A percentile compares a stretch with the other conserved stretches of the same genome.
Conservation (phyloP, 2,888 invertebrate species). For the Branchellion lobata region DNA sequence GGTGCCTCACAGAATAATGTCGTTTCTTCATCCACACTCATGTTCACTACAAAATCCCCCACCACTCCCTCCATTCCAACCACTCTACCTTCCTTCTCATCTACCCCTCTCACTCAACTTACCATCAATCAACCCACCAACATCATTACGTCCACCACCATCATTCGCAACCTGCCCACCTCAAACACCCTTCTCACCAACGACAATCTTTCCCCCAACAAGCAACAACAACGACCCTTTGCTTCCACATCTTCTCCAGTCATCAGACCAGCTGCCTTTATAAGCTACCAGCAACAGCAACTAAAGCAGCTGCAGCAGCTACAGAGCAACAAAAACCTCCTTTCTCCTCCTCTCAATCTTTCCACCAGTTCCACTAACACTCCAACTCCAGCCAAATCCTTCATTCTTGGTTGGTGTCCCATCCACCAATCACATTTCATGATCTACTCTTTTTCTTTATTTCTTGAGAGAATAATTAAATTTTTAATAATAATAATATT, state of each 20-base stretch:
- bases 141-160: not conserved
- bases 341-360: not conserved
- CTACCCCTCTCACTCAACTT: not conserved
- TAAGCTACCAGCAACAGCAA: not conserved
- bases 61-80: not conserved
- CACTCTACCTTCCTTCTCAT: not conserved
- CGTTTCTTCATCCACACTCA: not conserved
- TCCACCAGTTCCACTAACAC: not conserved
- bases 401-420: no score
- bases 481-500: no score
- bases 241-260: not conserved
- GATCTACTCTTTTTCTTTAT: no score
- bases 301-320: not conserved
- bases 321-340: not conserved
- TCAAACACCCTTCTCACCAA: not conserved
- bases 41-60: not conserved
- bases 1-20: not conserved
- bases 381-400: not conserved
- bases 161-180: not conserved
- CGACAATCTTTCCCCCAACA: not conserved
- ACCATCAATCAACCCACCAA: not conserved
- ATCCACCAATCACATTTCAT: no score
- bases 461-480: no score
- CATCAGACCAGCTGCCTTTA: not conserved
- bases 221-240: not conserved